A percentile compares a stretch with the other conserved stretches of the same genome.
These are phyloP conservation scores for Catharus ustulatus DNA, from an alignment of 2,797 vertebrate genomes.

Conservation along the genomic window DNA sequence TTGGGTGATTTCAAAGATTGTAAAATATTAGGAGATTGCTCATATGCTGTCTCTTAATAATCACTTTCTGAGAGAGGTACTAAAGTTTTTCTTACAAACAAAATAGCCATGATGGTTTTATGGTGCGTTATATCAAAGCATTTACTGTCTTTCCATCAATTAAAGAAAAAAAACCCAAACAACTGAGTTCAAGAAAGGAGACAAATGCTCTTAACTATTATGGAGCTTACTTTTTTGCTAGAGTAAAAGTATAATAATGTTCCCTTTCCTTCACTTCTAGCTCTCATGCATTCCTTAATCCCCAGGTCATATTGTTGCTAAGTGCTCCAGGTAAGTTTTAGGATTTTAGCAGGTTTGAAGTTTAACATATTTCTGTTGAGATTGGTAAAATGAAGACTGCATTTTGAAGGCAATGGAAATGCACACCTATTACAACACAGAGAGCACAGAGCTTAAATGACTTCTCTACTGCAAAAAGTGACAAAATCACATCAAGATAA, in stretches of 20 bases:
- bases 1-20: not conserved
- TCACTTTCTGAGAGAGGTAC: not conserved
- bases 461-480: not conserved
- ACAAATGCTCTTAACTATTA: not conserved
- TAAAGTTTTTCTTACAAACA: not conserved
- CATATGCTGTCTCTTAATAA: not conserved
- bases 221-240: fast-evolving
- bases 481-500: not conserved
- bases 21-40: not conserved
- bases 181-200: not conserved
- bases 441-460: not conserved
- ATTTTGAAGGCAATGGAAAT: not conserved
- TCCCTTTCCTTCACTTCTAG: not conserved
- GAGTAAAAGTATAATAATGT: not conserved
- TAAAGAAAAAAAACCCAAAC: not conserved
- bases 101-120: not conserved
- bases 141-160: not conserved
- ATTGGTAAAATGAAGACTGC: not conserved
- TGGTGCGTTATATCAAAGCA: not conserved
- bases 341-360: not conserved
- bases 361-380: not conserved
- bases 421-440: not conserved
- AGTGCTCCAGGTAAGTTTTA: not conserved
- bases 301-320: not conserved
- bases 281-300: not conserved